Percentiles rank a stretch among this genome's conserved stretches.
Conservation (phyloP, 2,113 vertebrate genomes). For the Hypanus sabinus region DNA sequence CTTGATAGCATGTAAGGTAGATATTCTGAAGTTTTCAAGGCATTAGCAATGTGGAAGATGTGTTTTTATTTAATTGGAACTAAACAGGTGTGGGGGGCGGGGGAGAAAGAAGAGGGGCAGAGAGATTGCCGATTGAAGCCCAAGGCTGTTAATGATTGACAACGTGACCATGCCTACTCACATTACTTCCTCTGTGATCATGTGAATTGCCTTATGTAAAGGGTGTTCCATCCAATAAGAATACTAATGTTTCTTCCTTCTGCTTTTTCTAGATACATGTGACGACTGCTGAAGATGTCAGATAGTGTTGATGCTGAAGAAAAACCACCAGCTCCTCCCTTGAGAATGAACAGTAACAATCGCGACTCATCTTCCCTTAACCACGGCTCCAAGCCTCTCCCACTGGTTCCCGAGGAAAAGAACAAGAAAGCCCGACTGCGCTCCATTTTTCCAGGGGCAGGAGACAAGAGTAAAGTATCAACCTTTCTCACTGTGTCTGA, state of each 20-base stretch:
- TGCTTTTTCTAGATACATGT: conserved; percentile 63
- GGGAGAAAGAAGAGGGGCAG: neutral
- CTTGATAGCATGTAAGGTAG: neutral
- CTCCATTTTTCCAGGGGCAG: conserved; percentile 96
- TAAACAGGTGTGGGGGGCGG: neutral
- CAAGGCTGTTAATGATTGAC: neutral
- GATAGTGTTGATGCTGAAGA: conserved; percentile 94
- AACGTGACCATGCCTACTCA: neutral
- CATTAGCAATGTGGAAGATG: neutral
- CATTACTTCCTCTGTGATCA: neutral
- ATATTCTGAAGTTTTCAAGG: neutral
- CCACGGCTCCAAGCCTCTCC: conserved; percentile 91
- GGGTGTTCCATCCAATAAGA: neutral
- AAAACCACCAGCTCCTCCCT: conserved; percentile 92
- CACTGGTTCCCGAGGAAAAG: conserved; percentile 98
- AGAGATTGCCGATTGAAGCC: neutral
- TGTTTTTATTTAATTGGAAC: neutral
- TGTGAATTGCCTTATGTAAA: neutral
- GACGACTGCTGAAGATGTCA: conserved; percentile 89
- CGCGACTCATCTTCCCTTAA: conserved; percentile 86
- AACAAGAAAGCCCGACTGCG: conserved; percentile 97
- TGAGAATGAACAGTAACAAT: conserved; percentile 99
- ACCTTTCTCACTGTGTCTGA: neutral
- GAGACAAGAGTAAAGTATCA: conserved; percentile 91
- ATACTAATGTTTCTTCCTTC: no score